phyloP scores from a whole-genome alignment of 2,888 invertebrate species.

The Strigamia maritima region DNA sequence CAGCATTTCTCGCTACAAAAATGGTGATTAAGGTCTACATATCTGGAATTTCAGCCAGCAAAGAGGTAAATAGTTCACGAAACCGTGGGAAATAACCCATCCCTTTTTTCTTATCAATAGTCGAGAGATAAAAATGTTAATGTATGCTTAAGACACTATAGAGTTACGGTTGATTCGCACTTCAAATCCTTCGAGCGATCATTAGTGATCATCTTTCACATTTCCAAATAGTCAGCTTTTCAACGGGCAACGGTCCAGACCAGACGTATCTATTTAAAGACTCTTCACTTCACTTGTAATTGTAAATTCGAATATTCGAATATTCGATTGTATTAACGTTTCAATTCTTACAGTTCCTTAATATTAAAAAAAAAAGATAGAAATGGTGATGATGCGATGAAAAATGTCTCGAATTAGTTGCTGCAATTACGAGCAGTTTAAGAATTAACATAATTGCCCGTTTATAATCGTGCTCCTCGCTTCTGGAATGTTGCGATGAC shows the following conservation, averaged over 20 bases:
- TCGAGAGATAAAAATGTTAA: neutral
- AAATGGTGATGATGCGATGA: neutral
- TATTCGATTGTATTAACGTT: neutral
- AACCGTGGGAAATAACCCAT: neutral
- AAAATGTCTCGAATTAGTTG: neutral
- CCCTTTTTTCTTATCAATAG: neutral
- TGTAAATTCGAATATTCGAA: neutral
- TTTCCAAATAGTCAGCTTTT: slow-evolving; percentile 19
- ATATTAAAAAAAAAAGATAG: neutral
- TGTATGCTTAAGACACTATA: too few relatives aligned
- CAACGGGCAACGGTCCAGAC: slow-evolving; percentile 1
- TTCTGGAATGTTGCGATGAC: neutral
- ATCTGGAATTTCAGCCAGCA: slow-evolving; percentile 89
- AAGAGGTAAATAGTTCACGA: slow-evolving; percentile 67
- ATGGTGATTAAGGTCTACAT: slow-evolving; percentile 90
- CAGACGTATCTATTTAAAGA: slow-evolving; percentile 10
- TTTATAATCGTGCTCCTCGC: neutral
- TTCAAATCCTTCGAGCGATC: neutral
- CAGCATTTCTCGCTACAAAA: neutral
- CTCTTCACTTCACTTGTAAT: neutral
- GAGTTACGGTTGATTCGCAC: slow-evolving; percentile 36
- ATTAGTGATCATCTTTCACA: slow-evolving; percentile 21
- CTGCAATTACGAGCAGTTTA: neutral
- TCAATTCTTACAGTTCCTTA: neutral
- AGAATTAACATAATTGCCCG: neutral